These are phyloP conservation scores for Coenonympha arcania DNA, from an alignment of 2,888 invertebrate species.

Conservation along the genomic window DNA sequence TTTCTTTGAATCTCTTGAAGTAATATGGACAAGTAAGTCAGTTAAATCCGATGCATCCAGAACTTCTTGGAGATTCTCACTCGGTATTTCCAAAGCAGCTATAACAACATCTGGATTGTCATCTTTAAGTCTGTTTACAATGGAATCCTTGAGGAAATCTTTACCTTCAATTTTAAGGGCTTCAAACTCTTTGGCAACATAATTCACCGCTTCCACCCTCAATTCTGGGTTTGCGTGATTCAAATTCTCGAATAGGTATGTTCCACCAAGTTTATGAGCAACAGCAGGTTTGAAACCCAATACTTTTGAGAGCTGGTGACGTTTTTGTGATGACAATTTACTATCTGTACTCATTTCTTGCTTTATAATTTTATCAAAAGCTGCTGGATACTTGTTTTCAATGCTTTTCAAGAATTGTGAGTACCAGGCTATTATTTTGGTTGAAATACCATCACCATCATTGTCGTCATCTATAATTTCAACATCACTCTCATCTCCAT, in stretches of 20 bases:
- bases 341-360: constrained; percentile 62
- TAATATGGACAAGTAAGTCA: constrained; percentile 64
- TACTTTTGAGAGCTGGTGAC: constrained; percentile 56
- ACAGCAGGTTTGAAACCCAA: constrained; percentile 73
- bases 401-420: constrained; percentile 73
- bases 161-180: constrained; percentile 66
- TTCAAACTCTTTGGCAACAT: constrained; percentile 73
- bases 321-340: constrained; percentile 41
- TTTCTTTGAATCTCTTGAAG: constrained; percentile 55
- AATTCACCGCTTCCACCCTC: constrained; percentile 78
- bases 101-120: constrained; percentile 77
- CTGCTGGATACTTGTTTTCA: constrained; percentile 80
- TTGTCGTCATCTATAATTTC: constrained; percentile 63
- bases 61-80: constrained; percentile 48
- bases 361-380: constrained; percentile 80
- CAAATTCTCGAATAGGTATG: constrained; percentile 78
- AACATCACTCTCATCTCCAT: constrained; percentile 58
- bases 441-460: constrained; percentile 47
- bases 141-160: constrained; percentile 77
- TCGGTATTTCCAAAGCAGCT: constrained; percentile 67
- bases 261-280: constrained; percentile 66
- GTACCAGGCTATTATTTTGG: constrained; percentile 69
- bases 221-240: constrained; percentile 80
- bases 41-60: constrained; percentile 62
- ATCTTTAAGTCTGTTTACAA: constrained; percentile 79